Base-by-base conservation (phyloP, 2,797 vertebrate species). In the Rhabdomys pumilio region DNA sequence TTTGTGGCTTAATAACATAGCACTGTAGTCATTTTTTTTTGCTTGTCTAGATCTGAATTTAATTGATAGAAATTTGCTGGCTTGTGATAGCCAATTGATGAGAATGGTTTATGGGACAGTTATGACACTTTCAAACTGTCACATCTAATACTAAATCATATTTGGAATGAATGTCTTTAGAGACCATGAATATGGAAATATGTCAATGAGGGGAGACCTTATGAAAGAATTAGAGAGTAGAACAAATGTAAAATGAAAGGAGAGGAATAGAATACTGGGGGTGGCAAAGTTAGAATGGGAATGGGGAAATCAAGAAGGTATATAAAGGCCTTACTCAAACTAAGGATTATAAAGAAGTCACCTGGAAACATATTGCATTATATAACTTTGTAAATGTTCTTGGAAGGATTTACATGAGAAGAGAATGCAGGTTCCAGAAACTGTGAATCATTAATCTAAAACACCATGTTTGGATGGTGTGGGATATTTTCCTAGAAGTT, bases 1-100 rank as follows among this genome's bases (percentile, higher is more conserved):
- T 91, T 77, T 92, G 55, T 90, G 63, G 17, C 44, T 93, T 94
- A 91, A 95, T 96, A 91, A 94, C 65, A 57, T 17, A 90, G n/a
- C 31, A 65, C 47, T 61, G 41, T 67, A 72, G 15, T 93, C 50
- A 93, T 83, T 93, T 97, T 93, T 97, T 72, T 89, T 53, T 93
- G 53, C 19, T 72, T 63, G 29, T 86, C 29, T 38, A 94, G 3
- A 77, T 89, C 29, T 93, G 14, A 95, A 89, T 22, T 92, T 47
- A 81, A 53, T 87, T 95, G 79, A 50, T 86, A 91, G 85, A 89
- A 53, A 79, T 47, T 55, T 82, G 4, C 61, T 1, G n/a, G 73
- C 77, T 90, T 85, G 44, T 93, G 22, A 38, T 61, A 97, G 67
- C 59, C 31, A 92, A 77, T 69, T 94, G 73, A 94, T 88, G 47